Conservation (phyloP, 2,888 invertebrate species). For the Dasysyrphus albostriatus region DNA sequence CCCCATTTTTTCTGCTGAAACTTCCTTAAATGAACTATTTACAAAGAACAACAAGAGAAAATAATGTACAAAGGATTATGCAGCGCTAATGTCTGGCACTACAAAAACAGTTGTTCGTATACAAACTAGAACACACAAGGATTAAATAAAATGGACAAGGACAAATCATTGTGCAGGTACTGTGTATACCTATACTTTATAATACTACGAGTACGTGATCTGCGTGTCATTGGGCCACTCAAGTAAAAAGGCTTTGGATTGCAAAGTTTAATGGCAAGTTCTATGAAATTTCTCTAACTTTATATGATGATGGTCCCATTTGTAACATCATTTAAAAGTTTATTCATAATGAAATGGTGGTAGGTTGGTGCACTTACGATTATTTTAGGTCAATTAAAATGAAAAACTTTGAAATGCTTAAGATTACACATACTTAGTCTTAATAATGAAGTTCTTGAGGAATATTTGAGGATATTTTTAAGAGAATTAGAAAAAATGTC, state of each 20-base stretch:
- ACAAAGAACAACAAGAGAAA: background rate
- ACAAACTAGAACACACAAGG: slow-evolving; percentile 10
- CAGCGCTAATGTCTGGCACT: slow-evolving; percentile 7
- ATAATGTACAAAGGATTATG: slow-evolving; percentile 4
- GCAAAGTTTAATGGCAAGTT: background rate
- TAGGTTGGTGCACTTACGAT: background rate
- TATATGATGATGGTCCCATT: slow-evolving; percentile 6
- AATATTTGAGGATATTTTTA: no score
- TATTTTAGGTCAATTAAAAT: background rate
- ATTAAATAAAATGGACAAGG: slow-evolving; percentile 25
- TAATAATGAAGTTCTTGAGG: no score
- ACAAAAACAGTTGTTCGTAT: background rate
- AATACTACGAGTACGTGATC: slow-evolving; percentile 23
- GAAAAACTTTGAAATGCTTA: background rate
- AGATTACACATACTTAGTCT: no score
- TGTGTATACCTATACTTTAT: background rate
- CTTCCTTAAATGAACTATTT: background rate
- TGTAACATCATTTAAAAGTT: slow-evolving; percentile 9
- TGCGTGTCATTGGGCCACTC: slow-evolving; percentile 33
- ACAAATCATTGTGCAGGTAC: slow-evolving; percentile 3
- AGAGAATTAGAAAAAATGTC: no score
- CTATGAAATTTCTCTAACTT: background rate
- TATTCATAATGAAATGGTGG: background rate
- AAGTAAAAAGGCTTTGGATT: slow-evolving; percentile 6
- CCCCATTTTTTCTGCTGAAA: background rate